phyloP scores from a whole-genome alignment of 2,113 vertebrate species.

The Sus scrofa region DNA sequence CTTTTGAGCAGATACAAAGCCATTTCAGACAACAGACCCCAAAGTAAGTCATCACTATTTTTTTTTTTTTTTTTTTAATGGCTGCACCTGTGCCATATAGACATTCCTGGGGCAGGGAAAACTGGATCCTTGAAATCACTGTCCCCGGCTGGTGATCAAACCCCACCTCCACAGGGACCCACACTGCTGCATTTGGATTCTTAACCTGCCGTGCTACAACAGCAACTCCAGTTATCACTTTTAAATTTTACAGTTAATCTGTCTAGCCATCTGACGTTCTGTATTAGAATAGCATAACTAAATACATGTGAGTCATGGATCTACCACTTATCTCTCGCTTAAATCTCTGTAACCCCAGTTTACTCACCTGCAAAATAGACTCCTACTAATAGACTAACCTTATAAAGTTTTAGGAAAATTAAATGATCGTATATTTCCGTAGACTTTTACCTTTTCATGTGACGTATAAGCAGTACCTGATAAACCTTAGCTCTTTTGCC shows the following conservation, averaged over 20 bases:
- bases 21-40: background rate
- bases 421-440: background rate
- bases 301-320: background rate
- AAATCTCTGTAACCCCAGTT: background rate
- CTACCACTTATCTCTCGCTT: background rate
- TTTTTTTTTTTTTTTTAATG: too few relatives aligned
- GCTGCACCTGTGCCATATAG: too few relatives aligned
- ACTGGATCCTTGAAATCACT: too few relatives aligned
- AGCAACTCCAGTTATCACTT: background rate
- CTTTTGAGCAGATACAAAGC: background rate
- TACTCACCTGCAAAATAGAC: background rate
- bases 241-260: background rate
- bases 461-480: background rate
- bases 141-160: too few relatives aligned
- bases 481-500: background rate
- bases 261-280: background rate
- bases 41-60: background rate
- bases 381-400: background rate
- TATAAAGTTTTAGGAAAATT: background rate
- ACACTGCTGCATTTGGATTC: too few relatives aligned
- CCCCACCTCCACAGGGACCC: too few relatives aligned
- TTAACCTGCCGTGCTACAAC: too few relatives aligned
- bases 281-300: background rate
- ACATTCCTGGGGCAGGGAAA: too few relatives aligned
- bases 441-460: background rate